Base-by-base conservation (phyloP, 2,797 vertebrate species). In the Aselliscus stoliczkanus region DNA sequence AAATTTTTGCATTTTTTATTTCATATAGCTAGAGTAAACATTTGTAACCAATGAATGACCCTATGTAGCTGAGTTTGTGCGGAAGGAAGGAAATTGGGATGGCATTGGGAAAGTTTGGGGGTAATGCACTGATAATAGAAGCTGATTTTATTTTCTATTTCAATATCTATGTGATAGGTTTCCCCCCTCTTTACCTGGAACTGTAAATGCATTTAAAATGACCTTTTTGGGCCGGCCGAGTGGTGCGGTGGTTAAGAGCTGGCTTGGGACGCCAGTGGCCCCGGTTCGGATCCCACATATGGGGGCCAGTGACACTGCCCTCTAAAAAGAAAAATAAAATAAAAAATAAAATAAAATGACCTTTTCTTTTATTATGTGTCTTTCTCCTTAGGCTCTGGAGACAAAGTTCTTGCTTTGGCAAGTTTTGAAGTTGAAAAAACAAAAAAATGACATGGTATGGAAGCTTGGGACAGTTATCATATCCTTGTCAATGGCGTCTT, bases 361-460 rank as follows among this genome's bases (percentile, higher is more conserved):
- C 4, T 93, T 96, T 89, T 64, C 84, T 6, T 84, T 84, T 85
- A 58, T 89, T 81, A 83, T 97, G 56, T 97, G 76, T 94, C 93
- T 97, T 81, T 70, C 87, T 90, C 98, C 97, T 73, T 92, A 99
- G 99, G 99, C 42, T 99, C 99, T 11, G 99, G 99, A 98, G 99
- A 99, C 98, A 99, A 99, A 98, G 99, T 99, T 93, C 98, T 99
- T 98, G 99, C 99, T 97, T 98, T 99, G 97, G 99, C 99, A 50
- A 99, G 99, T 98, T 99, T 99, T 96, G 99, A 99, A 94, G 99
- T 99, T 96, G 99, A 98, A 96, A 99, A 99, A 97, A 98, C 98
- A 58, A 99, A 99, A 70, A 98, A 98, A 25, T 99, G 99, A 98
- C 95, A 90, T 86, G 65, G 0, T 94, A 76, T 94, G 70, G 87